Evolutionary conservation across 2,888 invertebrate species (phyloP).

Genomic region (Ichneumon xanthorius): DNA sequence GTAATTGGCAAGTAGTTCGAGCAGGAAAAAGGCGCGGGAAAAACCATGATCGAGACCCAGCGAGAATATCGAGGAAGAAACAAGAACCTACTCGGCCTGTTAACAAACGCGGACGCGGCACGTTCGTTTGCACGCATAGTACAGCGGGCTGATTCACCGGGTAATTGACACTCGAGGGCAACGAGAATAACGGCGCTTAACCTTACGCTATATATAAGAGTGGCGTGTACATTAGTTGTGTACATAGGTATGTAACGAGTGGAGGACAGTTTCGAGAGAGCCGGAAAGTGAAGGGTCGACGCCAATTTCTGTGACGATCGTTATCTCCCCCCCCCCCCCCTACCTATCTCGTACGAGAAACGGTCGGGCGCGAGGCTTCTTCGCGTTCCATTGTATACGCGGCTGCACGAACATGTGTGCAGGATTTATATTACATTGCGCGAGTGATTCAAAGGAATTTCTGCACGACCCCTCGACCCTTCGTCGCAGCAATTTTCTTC

Average conservation of each 20-base stretch:
- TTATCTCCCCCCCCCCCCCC: conserved; percentile 16
- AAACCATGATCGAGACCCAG: background rate
- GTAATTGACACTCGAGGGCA: conserved; percentile 43
- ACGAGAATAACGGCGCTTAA: conserved; percentile 23
- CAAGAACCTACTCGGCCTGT: background rate
- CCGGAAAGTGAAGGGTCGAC: background rate
- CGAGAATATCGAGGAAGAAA: background rate
- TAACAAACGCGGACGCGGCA: background rate
- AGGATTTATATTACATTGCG: conserved; percentile 38
- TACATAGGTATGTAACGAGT: conserved; percentile 7
- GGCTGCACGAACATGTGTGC: conserved; percentile 22
- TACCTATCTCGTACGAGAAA: background rate
- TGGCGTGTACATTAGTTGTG: background rate
- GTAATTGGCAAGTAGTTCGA: background rate
- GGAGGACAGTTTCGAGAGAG: conserved; percentile 5
- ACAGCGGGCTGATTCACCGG: conserved; percentile 24
- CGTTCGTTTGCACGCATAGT: conserved; percentile 8
- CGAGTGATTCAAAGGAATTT: conserved; percentile 39
- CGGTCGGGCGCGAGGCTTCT: conserved; percentile 19
- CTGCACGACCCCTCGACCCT: background rate
- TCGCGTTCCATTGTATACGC: background rate
- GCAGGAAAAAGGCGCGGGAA: background rate
- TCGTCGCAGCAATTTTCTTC: background rate
- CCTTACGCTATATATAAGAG: background rate
- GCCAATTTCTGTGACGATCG: conserved; percentile 45